Conservation (phyloP, 1,140 invertebrate genomes). For the Leptinotarsa undecemlineata region DNA sequence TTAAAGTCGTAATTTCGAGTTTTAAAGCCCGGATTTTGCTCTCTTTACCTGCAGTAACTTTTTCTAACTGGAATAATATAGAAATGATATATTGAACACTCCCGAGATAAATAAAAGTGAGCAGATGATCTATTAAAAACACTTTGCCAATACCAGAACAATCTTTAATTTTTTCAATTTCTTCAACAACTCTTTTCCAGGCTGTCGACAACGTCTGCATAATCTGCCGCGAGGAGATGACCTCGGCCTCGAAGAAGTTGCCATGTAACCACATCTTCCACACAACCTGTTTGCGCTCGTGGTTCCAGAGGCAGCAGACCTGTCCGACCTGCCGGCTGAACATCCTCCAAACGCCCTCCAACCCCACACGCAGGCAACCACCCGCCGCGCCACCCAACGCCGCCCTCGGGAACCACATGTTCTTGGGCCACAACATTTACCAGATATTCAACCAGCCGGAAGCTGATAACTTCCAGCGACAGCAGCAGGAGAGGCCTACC, state of each 20-base stretch:
- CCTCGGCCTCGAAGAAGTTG: conserved; percentile 89
- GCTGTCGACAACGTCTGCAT: conserved; percentile 98
- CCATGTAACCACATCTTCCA: conserved; percentile 99
- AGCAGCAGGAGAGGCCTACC: conserved; percentile 1
- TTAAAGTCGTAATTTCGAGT: no score
- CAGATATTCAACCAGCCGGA: neutral
- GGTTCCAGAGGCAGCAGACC: conserved; percentile 97
- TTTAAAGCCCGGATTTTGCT: no score
- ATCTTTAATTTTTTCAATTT: no score
- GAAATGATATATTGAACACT: no score
- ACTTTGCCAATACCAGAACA: no score
- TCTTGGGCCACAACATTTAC: conserved; percentile 1
- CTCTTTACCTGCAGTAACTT: no score
- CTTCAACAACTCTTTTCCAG: neutral
- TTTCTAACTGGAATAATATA: no score
- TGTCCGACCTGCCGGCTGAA: conserved; percentile 98
- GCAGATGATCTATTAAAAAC: no score
- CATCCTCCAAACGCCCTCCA: conserved; percentile 77
- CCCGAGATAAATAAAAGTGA: no score
- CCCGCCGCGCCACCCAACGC: neutral
- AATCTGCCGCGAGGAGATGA: conserved; percentile 95
- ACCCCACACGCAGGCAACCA: neutral
- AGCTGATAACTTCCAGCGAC: neutral
- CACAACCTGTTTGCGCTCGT: conserved; percentile 83
- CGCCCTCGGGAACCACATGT: neutral